phyloP scores from a whole-genome alignment of 2,888 invertebrate species.

The Nemotelus nigrinus region DNA sequence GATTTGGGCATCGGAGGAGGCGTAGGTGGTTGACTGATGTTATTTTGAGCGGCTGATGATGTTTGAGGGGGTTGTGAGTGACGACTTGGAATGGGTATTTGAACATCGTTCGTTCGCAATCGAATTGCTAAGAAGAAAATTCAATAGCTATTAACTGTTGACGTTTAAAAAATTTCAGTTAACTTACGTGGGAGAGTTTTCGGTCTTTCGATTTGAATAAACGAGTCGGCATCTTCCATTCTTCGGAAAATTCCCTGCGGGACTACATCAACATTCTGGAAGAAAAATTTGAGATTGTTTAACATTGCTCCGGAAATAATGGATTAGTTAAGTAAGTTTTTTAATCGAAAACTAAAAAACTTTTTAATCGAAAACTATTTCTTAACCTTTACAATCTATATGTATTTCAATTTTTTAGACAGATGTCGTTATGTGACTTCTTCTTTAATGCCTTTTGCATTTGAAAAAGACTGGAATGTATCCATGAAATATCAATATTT shows the following conservation, averaged over 20 bases:
- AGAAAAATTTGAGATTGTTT: constrained; percentile 39
- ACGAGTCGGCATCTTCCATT: constrained; percentile 59
- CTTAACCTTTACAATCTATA: too few species aligned
- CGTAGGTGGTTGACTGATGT: constrained; percentile 49
- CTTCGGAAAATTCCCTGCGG: constrained; percentile 61
- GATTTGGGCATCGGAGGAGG: constrained; percentile 49
- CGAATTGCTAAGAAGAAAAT: constrained; percentile 53
- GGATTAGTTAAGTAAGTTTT: not conserved
- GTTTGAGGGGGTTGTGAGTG: constrained; percentile 1
- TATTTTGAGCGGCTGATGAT: constrained; percentile 11
- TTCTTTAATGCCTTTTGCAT: too few species aligned
- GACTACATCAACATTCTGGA: constrained; percentile 58
- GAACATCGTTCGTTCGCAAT: constrained; percentile 49
- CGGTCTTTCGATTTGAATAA: constrained; percentile 57
- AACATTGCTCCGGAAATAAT: not conserved
- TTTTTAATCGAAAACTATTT: not conserved
- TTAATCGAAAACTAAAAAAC: not conserved
- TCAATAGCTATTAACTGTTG: not conserved
- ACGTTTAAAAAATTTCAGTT: constrained; percentile 34
- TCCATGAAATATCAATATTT: too few species aligned
- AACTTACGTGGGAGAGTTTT: constrained; percentile 58
- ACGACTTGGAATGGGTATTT: constrained; percentile 28
- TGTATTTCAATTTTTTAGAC: too few species aligned
- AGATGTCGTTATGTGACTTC: too few species aligned
- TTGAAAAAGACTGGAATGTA: too few species aligned